phyloP scores from a whole-genome alignment of 2,113 vertebrate genomes.

The Dicentrarchus labrax region DNA sequence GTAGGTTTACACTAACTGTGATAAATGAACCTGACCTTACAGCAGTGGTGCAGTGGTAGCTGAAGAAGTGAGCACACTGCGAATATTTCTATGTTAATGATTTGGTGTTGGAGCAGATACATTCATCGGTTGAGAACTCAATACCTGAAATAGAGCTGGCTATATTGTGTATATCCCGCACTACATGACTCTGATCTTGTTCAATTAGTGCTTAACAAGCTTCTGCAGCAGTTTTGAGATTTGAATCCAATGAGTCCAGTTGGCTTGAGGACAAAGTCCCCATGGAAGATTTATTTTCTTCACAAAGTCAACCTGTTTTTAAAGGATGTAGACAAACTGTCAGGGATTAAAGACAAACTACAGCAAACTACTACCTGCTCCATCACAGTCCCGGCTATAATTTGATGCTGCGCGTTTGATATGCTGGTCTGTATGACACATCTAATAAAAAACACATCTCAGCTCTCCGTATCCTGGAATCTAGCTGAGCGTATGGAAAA shows the following conservation, averaged over 20 bases:
- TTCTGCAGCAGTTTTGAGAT: not conserved
- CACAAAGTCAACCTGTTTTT: conserved; percentile 16
- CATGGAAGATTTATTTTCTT: not conserved
- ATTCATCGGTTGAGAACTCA: conserved; percentile 30
- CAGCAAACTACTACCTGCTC: conserved; percentile 22
- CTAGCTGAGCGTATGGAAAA: not conserved
- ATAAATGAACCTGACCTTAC: conserved; percentile 52
- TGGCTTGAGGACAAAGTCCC: not conserved
- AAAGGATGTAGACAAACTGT: conserved; percentile 20
- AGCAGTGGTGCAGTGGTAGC: not conserved
- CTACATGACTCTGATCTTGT: not conserved
- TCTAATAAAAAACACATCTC: conserved; percentile 52
- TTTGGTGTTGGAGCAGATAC: conserved; percentile 19
- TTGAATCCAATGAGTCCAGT: not conserved
- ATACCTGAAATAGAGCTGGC: not conserved
- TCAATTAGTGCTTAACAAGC: conserved; percentile 14
- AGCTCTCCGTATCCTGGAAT: conserved; percentile 34
- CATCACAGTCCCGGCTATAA: conserved; percentile 11
- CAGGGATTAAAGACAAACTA: conserved; percentile 44
- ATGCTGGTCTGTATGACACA: conserved; percentile 20
- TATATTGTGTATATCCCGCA: not conserved
- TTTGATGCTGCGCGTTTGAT: conserved; percentile 43
- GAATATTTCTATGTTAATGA: conserved; percentile 43
- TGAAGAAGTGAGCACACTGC: not conserved
- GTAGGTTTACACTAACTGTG: conserved; percentile 13